Conservation (phyloP, 2,797 vertebrate species). For the Enteromius treurensis region DNA sequence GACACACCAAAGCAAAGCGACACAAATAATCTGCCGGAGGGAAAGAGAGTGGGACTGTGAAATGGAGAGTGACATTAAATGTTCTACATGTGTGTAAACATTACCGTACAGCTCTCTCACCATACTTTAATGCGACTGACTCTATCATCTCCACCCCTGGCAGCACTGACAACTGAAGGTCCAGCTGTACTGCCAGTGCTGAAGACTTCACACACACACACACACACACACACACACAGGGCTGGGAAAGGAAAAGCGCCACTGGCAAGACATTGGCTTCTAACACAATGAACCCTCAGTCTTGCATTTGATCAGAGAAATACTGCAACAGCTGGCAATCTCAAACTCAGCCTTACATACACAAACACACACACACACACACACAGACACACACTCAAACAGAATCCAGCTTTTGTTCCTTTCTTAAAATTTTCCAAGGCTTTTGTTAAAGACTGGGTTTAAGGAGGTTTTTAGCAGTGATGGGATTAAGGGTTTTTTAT, state of each 20-base stretch:
- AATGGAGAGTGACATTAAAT: constrained; percentile 22
- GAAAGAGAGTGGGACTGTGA: constrained; percentile 2
- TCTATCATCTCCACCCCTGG: constrained; percentile 27
- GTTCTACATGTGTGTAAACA: constrained; percentile 24
- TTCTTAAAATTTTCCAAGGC: constrained; percentile 33
- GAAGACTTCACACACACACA: background rate
- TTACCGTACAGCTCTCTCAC: background rate
- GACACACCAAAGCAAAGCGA: background rate
- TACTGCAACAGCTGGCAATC: constrained; percentile 51
- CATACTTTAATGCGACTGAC: constrained; percentile 25
- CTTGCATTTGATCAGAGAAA: constrained; percentile 41
- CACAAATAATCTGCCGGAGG: background rate
- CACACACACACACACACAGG: background rate
- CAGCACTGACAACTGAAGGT: constrained; percentile 36
- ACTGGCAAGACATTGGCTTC: constrained; percentile 38
- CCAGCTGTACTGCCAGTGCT: constrained; percentile 40
- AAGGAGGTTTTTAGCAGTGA: constrained; percentile 40
- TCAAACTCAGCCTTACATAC: constrained; percentile 35
- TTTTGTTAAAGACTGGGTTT: constrained; percentile 40
- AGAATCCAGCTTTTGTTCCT: constrained; percentile 40
- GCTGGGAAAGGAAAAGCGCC: constrained; percentile 34
- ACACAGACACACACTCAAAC: background rate
- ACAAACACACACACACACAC: constrained; percentile 10
- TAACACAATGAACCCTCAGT: constrained; percentile 41
- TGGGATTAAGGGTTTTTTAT: constrained; percentile 46